Evolutionary conservation across 37 sponge, comb jelly and placozoan genomes (phyloP).

Genomic region (Geodia barretti): DNA sequence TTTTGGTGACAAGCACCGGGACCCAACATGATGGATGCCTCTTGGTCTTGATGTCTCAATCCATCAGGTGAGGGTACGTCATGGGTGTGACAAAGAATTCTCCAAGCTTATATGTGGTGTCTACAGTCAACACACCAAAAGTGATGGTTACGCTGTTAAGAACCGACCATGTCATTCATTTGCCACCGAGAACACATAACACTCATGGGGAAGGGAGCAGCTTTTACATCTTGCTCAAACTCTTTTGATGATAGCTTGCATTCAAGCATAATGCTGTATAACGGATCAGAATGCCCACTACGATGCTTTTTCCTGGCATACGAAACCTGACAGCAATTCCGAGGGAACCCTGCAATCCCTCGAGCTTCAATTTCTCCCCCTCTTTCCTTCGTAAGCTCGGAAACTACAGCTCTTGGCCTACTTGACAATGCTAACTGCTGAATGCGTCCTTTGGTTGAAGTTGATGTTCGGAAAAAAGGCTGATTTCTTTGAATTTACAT

Average conservation of each 20-base stretch:
- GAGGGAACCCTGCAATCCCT: constrained; percentile 7
- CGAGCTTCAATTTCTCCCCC: constrained; percentile 24
- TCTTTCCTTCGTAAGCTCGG: constrained; percentile 5
- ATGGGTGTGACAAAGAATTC: constrained; percentile 48
- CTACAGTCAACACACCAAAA: constrained; percentile 31
- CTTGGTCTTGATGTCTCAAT: constrained; percentile 7
- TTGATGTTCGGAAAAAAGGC: constrained; percentile 6
- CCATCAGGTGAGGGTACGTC: constrained; percentile 42
- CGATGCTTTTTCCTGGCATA: neutral
- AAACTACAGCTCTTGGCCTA: constrained; percentile 6
- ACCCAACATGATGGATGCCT: constrained; percentile 42
- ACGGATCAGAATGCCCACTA: constrained; percentile 4
- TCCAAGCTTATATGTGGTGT: constrained; percentile 52
- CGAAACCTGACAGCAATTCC: constrained; percentile 3
- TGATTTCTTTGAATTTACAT: constrained; percentile 15
- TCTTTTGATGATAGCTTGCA: constrained; percentile 20
- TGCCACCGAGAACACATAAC: constrained; percentile 40
- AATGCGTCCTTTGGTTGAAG: constrained; percentile 8
- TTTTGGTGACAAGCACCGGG: constrained; percentile 32
- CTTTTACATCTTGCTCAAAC: constrained; percentile 48
- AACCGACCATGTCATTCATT: constrained; percentile 20
- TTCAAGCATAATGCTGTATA: constrained; percentile 45
- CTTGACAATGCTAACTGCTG: constrained; percentile 9
- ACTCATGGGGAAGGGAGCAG: constrained; percentile 45
- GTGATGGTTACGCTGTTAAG: neutral